phyloP scores from a whole-genome alignment of 2,113 vertebrate genomes.

The Hiodon alosoides region DNA sequence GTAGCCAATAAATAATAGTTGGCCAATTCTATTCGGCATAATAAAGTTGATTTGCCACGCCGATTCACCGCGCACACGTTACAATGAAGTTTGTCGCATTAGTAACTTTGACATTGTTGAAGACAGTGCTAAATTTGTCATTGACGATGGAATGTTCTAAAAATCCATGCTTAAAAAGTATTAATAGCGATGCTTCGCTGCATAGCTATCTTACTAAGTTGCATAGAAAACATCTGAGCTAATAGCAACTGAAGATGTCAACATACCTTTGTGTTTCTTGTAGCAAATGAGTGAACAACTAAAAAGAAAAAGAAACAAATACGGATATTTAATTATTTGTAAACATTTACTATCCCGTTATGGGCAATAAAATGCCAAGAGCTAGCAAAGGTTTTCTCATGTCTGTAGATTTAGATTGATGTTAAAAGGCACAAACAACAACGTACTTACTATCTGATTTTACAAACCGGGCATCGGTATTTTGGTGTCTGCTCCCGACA shows the following conservation, averaged over 20 bases:
- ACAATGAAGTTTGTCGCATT: too few relatives aligned
- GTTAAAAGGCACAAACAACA: not conserved
- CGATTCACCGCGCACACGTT: too few relatives aligned
- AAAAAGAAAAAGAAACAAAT: slow-evolving; percentile 15
- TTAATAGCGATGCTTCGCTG: too few relatives aligned
- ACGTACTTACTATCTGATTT: slow-evolving; percentile 66
- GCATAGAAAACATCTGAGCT: not conserved
- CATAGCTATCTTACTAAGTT: not conserved
- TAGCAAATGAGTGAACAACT: slow-evolving; percentile 67
- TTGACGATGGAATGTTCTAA: too few relatives aligned
- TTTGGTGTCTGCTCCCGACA: slow-evolving; percentile 57
- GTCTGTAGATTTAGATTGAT: not conserved
- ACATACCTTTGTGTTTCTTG: slow-evolving; percentile 63
- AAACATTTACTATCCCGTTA: not conserved
- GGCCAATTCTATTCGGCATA: too few relatives aligned
- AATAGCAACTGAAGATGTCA: not conserved
- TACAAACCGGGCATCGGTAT: slow-evolving; percentile 64
- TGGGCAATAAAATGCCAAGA: too few relatives aligned
- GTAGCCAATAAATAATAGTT: too few relatives aligned
- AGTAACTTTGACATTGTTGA: too few relatives aligned
- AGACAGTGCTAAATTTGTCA: too few relatives aligned
- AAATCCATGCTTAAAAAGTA: too few relatives aligned
- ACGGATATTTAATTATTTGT: not conserved
- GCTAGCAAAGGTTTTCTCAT: not conserved
- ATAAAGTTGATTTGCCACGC: too few relatives aligned